These are phyloP conservation scores for Macaca fascicularis DNA, from an alignment of 2,113 vertebrate genomes.

Conservation along the genomic window DNA sequence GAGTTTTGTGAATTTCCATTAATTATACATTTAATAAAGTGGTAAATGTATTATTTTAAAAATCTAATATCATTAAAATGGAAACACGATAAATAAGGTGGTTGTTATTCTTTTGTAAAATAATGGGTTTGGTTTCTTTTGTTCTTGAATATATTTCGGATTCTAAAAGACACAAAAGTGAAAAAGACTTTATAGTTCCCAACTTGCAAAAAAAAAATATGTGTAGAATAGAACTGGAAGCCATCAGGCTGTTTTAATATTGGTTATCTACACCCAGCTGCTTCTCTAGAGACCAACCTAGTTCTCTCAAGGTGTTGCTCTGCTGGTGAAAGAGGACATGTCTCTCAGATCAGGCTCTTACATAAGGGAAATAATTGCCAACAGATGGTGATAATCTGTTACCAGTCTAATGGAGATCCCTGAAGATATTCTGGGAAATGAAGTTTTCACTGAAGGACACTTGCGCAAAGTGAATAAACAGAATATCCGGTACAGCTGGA, in stretches of 20 bases:
- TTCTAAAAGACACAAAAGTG: neutral
- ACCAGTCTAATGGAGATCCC: constrained; percentile 61
- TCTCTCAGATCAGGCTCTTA: neutral
- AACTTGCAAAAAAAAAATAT: neutral
- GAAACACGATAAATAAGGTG: neutral
- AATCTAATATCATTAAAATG: neutral
- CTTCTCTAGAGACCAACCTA: neutral
- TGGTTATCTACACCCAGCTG: neutral
- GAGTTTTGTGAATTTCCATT: neutral
- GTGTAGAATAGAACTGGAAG: neutral
- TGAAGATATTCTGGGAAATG: constrained; percentile 72
- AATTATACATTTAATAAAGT: neutral
- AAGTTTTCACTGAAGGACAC: constrained; percentile 72
- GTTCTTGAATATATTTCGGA: neutral
- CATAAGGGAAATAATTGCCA: constrained; percentile 41
- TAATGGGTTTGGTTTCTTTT: neutral
- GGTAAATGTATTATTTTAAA: neutral
- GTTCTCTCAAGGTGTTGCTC: neutral
- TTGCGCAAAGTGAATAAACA: constrained; percentile 56
- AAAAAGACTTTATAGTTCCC: neutral
- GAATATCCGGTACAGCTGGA: constrained; percentile 61
- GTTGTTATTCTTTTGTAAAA: neutral
- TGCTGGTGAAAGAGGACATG: constrained; percentile 19
- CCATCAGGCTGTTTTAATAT: neutral
- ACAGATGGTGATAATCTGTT: constrained; percentile 74